Percentiles rank a stretch among this genome's conserved stretches.
These are phyloP conservation scores for Epiblema foenella DNA, from an alignment of 2,888 invertebrate species.

Conservation along the genomic window DNA sequence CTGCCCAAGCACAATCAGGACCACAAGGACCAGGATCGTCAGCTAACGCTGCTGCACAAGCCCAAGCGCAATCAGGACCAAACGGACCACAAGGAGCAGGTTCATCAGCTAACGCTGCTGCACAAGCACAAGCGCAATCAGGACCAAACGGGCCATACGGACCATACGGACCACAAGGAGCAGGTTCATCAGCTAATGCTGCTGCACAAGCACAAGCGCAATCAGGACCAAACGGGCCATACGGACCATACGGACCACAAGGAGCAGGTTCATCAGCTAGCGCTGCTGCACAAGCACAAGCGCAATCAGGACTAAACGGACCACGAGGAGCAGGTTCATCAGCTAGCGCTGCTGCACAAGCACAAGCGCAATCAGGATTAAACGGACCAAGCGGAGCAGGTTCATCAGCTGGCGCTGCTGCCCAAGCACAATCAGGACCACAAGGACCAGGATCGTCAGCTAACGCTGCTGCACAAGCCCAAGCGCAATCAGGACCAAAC, in stretches of 20 bases:
- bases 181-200: constrained; percentile 4
- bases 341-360: background rate
- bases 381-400: background rate
- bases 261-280: constrained; percentile 29
- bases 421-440: constrained; percentile 29
- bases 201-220: background rate
- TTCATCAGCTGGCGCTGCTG: no score
- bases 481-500: background rate
- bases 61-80: background rate
- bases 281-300: background rate
- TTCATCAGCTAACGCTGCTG: no score
- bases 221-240: constrained; percentile 12
- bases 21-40: constrained; percentile 15
- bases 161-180: background rate
- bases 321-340: background rate
- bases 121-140: background rate
- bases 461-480: background rate
- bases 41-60: constrained; percentile 11
- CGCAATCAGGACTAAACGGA: background rate
- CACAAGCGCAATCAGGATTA: background rate
- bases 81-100: background rate
- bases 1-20: constrained; percentile 4
- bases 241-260: constrained; percentile 9
- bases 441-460: constrained; percentile 28
- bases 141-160: background rate